phyloP scores from a whole-genome alignment of 2,113 vertebrate genomes.

The Taxidea taxus region DNA sequence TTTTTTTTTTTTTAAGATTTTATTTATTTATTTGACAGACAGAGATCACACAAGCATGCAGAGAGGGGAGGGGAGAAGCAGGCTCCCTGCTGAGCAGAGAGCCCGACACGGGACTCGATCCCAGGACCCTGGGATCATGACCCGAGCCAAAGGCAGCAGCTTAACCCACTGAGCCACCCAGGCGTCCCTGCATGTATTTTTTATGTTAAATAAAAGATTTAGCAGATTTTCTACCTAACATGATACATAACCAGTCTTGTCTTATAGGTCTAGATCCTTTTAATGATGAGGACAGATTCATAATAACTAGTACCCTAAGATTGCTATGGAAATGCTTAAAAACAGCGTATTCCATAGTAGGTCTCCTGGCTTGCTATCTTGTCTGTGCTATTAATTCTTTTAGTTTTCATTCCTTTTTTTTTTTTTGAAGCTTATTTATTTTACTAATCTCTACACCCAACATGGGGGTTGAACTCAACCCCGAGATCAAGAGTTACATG shows the following conservation, averaged over 20 bases:
- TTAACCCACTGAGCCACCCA: no score
- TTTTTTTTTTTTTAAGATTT: not conserved
- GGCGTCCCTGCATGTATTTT: not conserved
- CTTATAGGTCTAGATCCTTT: not conserved
- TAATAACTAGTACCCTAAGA: not conserved
- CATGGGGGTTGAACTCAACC: not conserved
- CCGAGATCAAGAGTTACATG: not conserved
- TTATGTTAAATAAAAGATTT: not conserved
- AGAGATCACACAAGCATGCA: no score
- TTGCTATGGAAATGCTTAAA: not conserved
- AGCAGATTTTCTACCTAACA: not conserved
- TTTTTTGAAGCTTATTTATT: not conserved
- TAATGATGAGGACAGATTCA: not conserved
- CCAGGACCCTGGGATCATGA: no score
- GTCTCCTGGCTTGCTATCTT: not conserved
- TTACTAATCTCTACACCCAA: not conserved
- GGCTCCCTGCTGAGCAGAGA: no score
- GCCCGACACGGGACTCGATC: no score
- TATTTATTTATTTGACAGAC: no score
- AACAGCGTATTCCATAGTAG: not conserved
- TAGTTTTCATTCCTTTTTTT: not conserved
- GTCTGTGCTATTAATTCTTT: not conserved
- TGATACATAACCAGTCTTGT: not conserved
- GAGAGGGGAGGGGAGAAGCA: no score
- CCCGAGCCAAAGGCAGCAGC: no score